Evolutionary conservation across 2,888 invertebrate genomes (phyloP).

Genomic region (Dryocosmus kuriphilus): DNA sequence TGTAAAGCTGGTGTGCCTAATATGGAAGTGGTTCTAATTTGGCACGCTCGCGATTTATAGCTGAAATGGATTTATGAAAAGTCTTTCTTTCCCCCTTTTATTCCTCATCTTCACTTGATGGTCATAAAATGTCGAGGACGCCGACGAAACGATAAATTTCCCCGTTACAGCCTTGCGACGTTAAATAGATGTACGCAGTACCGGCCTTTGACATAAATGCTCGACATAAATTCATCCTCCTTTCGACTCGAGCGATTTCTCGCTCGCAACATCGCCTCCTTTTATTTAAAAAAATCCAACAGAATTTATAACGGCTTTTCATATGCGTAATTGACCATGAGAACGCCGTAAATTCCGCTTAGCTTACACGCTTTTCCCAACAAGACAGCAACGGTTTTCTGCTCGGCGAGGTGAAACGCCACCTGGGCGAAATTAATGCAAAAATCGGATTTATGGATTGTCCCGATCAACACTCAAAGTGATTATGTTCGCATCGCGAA

Average conservation of each 20-base stretch:
- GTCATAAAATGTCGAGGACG: slow-evolving; percentile 58
- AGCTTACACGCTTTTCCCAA: not conserved
- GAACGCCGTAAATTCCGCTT: slow-evolving; percentile 26
- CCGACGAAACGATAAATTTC: slow-evolving; percentile 74
- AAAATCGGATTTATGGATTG: slow-evolving; percentile 11
- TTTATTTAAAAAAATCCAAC: slow-evolving; percentile 25
- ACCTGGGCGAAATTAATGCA: not conserved
- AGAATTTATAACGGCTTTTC: slow-evolving; percentile 36
- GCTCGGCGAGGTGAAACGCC: not conserved
- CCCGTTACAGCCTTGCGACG: slow-evolving; percentile 66
- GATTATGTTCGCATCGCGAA: not conserved
- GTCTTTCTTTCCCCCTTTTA: slow-evolving; percentile 49
- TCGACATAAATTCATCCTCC: slow-evolving; percentile 71
- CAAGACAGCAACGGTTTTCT: not conserved
- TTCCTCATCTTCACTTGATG: slow-evolving; percentile 14
- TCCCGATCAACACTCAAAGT: not conserved
- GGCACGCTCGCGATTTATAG: slow-evolving; percentile 69
- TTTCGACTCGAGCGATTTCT: slow-evolving; percentile 49
- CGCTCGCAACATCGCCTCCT: slow-evolving; percentile 47
- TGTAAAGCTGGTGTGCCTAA: slow-evolving; percentile 54
- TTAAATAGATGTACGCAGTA: slow-evolving; percentile 71
- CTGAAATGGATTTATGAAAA: slow-evolving; percentile 73
- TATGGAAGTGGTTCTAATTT: slow-evolving; percentile 69
- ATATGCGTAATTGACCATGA: slow-evolving; percentile 23
- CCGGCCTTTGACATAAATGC: slow-evolving; percentile 71